Evolutionary conservation across 2,888 invertebrate species (phyloP).

Genomic region (Caenorhabditis sp.): DNA sequence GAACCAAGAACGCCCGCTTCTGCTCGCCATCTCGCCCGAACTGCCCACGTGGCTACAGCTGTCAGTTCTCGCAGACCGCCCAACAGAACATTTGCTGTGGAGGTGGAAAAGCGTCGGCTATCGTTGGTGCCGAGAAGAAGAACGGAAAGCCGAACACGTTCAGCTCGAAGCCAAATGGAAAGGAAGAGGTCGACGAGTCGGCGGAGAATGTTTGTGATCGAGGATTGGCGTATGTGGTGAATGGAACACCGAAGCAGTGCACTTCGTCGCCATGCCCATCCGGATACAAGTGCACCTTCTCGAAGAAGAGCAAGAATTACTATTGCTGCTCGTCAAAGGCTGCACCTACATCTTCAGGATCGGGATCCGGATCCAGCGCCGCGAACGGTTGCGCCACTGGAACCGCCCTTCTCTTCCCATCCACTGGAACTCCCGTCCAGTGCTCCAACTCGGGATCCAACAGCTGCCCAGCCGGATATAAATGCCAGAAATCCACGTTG

Average conservation of each 20-base stretch:
- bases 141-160: slow-evolving; percentile 46
- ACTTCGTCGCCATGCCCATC: slow-evolving; percentile 76
- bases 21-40: slow-evolving; percentile 73
- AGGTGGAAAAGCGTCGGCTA: slow-evolving; percentile 56
- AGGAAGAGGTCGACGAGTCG: slow-evolving; percentile 48
- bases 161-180: slow-evolving; percentile 57
- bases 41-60: slow-evolving; percentile 76
- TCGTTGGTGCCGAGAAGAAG: slow-evolving; percentile 51
- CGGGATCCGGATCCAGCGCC: slow-evolving; percentile 12
- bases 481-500: slow-evolving; percentile 67
- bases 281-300: slow-evolving; percentile 80
- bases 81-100: slow-evolving; percentile 81
- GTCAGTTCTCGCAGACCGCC: slow-evolving; percentile 79
- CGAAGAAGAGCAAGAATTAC: slow-evolving; percentile 74
- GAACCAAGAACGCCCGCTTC: slow-evolving; percentile 76
- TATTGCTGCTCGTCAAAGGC: slow-evolving; percentile 68
- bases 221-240: slow-evolving; percentile 76
- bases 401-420: slow-evolving; percentile 80
- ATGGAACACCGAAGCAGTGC: slow-evolving; percentile 80
- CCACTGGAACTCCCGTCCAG: slow-evolving; percentile 82
- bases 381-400: slow-evolving; percentile 79
- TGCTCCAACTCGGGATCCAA: slow-evolving; percentile 75
- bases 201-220: slow-evolving; percentile 77
- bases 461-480: slow-evolving; percentile 79
- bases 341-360: slow-evolving; percentile 16